A percentile compares a stretch with the other conserved stretches of the same genome.
Conservation (phyloP, 2,888 invertebrate species). For the Athalia circularis region DNA sequence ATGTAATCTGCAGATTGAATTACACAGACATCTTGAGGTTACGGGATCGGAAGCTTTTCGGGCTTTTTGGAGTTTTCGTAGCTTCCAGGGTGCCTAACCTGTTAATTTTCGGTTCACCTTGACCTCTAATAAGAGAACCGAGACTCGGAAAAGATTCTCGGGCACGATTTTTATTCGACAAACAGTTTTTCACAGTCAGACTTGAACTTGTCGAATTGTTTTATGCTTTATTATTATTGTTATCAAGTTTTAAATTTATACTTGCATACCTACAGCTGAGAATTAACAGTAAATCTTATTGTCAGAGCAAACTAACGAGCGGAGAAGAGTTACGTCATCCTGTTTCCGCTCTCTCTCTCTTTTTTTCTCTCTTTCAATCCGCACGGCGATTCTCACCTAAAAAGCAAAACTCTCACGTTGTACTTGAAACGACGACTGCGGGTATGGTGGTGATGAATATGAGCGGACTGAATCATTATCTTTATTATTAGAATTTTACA, state of each 20-base stretch:
- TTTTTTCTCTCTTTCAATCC: too few species aligned
- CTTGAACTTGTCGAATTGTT: background rate
- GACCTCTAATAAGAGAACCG: conserved; percentile 1
- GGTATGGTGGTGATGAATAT: background rate
- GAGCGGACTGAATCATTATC: too few species aligned
- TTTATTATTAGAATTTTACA: too few species aligned
- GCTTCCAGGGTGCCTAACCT: background rate
- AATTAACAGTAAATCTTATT: conserved; percentile 34
- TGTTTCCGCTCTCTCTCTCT: conserved; percentile 7
- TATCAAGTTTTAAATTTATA: background rate
- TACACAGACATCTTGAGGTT: too few species aligned
- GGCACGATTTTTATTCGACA: background rate
- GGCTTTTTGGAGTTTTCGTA: background rate
- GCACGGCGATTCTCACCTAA: conserved; percentile 29
- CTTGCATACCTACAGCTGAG: conserved; percentile 9
- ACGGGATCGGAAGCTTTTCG: background rate
- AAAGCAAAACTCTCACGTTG: conserved; percentile 2
- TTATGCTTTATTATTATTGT: background rate
- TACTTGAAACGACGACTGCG: background rate
- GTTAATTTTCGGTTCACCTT: background rate
- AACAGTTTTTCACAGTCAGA: background rate
- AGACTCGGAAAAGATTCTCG: background rate
- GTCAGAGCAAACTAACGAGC: conserved; percentile 17
- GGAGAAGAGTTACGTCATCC: conserved; percentile 20
- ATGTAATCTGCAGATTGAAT: too few species aligned